Percentiles rank a stretch among this genome's conserved stretches.
These are phyloP conservation scores for Sphaerophoria rueppellii DNA, from an alignment of 2,888 invertebrate species.

Conservation along the genomic window DNA sequence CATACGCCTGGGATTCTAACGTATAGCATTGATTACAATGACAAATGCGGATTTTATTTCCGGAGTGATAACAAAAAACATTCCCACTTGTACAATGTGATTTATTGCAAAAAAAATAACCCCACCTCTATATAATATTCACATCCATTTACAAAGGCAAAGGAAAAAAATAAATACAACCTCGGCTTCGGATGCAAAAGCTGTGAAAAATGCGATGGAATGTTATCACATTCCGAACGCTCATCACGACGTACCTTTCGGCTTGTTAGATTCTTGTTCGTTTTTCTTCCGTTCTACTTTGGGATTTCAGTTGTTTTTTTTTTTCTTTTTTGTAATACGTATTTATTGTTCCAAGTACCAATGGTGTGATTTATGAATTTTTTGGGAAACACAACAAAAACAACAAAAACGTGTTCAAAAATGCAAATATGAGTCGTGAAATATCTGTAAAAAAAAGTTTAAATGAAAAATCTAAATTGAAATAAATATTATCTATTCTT, in stretches of 20 bases:
- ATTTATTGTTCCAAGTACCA: constrained; percentile 41
- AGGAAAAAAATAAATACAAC: background rate
- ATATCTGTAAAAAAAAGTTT: background rate
- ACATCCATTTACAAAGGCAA: too few species aligned
- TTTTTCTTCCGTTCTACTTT: constrained; percentile 47
- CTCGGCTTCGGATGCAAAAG: too few species aligned
- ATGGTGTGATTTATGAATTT: constrained; percentile 47
- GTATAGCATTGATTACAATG: constrained; percentile 65
- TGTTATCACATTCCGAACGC: constrained; percentile 65
- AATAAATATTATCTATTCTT: too few species aligned
- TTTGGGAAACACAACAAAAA: background rate
- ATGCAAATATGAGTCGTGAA: constrained; percentile 40
- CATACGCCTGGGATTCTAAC: constrained; percentile 39
- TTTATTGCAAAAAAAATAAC: constrained; percentile 68
- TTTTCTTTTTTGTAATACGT: constrained; percentile 14
- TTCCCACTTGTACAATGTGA: constrained; percentile 58
- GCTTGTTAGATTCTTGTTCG: constrained; percentile 49
- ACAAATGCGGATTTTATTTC: constrained; percentile 72
- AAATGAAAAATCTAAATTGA: too few species aligned
- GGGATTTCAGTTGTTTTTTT: background rate
- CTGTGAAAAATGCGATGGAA: constrained; percentile 60
- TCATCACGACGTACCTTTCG: constrained; percentile 54
- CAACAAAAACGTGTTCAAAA: constrained; percentile 12
- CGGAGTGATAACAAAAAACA: constrained; percentile 62
- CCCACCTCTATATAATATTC: constrained; percentile 29